These are phyloP conservation scores for Alviniconcha strummeri DNA, from an alignment of 2,888 invertebrate species.

Conservation along the genomic window DNA sequence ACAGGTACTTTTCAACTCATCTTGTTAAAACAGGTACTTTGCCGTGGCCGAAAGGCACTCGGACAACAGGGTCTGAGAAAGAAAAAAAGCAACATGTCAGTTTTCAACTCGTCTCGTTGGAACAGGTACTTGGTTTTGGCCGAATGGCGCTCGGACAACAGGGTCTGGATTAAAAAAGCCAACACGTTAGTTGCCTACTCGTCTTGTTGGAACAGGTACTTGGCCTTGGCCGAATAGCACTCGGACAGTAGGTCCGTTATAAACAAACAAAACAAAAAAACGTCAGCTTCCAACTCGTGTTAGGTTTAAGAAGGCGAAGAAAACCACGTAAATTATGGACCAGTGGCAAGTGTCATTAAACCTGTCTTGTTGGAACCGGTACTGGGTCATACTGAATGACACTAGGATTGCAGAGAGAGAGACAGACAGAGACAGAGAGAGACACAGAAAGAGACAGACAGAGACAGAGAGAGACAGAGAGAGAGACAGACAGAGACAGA, in stretches of 20 bases:
- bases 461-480: neutral
- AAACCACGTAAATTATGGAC: too few relatives aligned
- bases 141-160: too few relatives aligned
- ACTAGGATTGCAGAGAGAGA: too few relatives aligned
- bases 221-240: conserved; percentile 61
- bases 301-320: too few relatives aligned
- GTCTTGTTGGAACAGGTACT: conserved; percentile 70
- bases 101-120: too few relatives aligned
- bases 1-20: conserved; percentile 66
- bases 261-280: too few relatives aligned
- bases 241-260: conserved; percentile 61
- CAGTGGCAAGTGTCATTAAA: conserved; percentile 22
- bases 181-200: conserved; percentile 46
- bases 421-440: neutral
- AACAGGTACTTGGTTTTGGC: too few relatives aligned
- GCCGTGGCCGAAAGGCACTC: conserved; percentile 63
- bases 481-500: neutral
- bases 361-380: conserved; percentile 71
- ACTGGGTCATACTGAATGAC: conserved; percentile 48
- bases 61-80: conserved; percentile 54
- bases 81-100: too few relatives aligned
- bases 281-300: too few relatives aligned
- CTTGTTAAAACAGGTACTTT: conserved; percentile 69
- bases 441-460: neutral
- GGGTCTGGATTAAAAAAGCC: too few relatives aligned